Evolutionary conservation across 2,797 vertebrate species (phyloP).

Genomic region (Ispidina picta): DNA sequence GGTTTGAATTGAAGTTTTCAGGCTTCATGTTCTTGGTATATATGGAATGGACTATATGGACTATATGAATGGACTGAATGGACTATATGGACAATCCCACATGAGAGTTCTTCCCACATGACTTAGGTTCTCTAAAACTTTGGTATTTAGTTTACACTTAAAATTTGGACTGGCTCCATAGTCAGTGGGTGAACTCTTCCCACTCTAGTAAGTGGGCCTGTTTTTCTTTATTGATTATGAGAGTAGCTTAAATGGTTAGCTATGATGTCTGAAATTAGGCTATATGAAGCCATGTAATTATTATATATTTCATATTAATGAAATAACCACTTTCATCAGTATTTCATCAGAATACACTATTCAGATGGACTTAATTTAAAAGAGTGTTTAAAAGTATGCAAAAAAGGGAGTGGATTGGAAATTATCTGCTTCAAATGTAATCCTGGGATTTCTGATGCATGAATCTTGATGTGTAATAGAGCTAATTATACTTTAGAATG

Average conservation of each 20-base stretch:
- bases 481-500: neutral
- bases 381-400: neutral
- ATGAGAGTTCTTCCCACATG: neutral
- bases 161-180: neutral
- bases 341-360: neutral
- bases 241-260: neutral
- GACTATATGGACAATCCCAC: neutral
- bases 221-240: neutral
- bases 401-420: neutral
- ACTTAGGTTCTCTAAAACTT: neutral
- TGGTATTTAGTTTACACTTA: neutral
- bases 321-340: neutral
- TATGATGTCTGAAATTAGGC: neutral
- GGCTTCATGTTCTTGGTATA: neutral
- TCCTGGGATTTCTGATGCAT: neutral
- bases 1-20: neutral
- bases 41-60: too few relatives aligned
- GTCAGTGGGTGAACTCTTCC: neutral
- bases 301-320: neutral
- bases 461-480: neutral
- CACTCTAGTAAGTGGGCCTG: accelerated
- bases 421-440: neutral
- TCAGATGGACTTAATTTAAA: neutral
- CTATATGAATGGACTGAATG: neutral
- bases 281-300: neutral